phyloP scores from a whole-genome alignment of 2,113 vertebrate species.

The Cephalophus harveyi region DNA sequence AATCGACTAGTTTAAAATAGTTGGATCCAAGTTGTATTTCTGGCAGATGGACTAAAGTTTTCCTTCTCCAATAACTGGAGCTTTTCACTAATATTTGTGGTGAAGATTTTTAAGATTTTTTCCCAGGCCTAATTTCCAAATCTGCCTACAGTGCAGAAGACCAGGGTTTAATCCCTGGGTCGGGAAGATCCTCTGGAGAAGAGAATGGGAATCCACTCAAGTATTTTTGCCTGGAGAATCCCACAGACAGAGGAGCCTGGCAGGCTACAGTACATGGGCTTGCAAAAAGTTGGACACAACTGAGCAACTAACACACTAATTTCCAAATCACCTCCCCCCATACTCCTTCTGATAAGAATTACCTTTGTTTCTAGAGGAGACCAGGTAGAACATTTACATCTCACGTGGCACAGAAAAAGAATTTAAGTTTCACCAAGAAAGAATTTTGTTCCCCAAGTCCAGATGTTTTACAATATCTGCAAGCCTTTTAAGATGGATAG shows the following conservation, averaged over 20 bases:
- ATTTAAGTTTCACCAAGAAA: neutral
- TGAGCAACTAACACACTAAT: neutral
- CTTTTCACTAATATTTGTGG: neutral
- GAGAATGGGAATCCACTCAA: neutral
- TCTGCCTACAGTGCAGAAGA: neutral
- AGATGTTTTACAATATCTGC: neutral
- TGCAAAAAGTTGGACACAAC: neutral
- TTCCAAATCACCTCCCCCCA: neutral
- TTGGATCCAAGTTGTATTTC: neutral
- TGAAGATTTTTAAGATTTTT: neutral
- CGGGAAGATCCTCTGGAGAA: neutral
- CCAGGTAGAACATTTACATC: neutral
- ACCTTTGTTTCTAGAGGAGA: neutral
- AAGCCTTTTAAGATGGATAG: neutral
- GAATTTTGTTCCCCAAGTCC: neutral
- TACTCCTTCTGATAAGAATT: neutral
- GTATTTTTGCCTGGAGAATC: neutral
- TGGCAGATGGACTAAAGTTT: neutral
- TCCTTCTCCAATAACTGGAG: neutral
- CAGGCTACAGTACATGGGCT: neutral
- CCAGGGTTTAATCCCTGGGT: neutral
- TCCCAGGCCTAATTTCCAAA: neutral
- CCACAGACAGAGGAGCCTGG: neutral
- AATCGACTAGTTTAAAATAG: neutral
- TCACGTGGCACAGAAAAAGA: neutral